phyloP scores from a whole-genome alignment of 37 sponge, comb jelly and placozoan species.

The Ianthella basta region DNA sequence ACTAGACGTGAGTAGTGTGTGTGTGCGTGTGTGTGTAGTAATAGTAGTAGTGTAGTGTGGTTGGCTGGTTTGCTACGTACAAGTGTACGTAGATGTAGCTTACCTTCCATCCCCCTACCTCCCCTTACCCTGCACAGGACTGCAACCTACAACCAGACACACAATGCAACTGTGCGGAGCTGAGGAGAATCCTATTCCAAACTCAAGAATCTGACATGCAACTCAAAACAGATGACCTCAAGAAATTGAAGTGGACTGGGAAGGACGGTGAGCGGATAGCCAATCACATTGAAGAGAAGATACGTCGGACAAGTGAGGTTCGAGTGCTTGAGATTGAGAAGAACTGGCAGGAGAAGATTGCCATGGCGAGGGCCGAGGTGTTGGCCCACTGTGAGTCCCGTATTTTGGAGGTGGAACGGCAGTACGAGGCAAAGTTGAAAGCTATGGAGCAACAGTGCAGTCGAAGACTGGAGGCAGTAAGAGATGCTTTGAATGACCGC shows the following conservation, averaged over 20 bases:
- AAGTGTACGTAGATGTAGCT: too few species aligned
- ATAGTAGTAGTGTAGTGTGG: neutral
- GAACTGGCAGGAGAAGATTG: conserved; percentile 59
- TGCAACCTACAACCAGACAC: conserved; percentile 47
- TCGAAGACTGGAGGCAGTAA: conserved; percentile 29
- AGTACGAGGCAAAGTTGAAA: conserved; percentile 40
- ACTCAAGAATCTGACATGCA: conserved; percentile 22
- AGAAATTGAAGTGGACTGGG: conserved; percentile 39
- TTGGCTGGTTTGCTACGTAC: too few species aligned
- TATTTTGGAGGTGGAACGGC: conserved; percentile 58
- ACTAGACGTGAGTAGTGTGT: conserved; percentile 38
- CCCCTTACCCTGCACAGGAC: too few species aligned
- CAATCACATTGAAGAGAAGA: conserved; percentile 60
- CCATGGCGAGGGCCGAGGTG: conserved; percentile 56
- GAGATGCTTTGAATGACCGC: conserved; percentile 6
- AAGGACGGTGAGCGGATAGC: conserved; percentile 50
- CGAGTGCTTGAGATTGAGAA: conserved; percentile 42
- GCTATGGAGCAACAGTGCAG: conserved; percentile 53
- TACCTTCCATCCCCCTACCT: too few species aligned
- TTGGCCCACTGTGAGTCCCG: conserved; percentile 60
- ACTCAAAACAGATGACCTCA: conserved; percentile 47
- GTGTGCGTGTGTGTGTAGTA: neutral
- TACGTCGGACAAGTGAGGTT: conserved; percentile 48
- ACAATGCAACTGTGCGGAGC: conserved; percentile 45
- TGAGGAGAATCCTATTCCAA: conserved; percentile 59